Evolutionary conservation across 2,888 invertebrate species (phyloP), one percentile per base, ranked within the genome.

Genomic region (Hololepta plana): DNA sequence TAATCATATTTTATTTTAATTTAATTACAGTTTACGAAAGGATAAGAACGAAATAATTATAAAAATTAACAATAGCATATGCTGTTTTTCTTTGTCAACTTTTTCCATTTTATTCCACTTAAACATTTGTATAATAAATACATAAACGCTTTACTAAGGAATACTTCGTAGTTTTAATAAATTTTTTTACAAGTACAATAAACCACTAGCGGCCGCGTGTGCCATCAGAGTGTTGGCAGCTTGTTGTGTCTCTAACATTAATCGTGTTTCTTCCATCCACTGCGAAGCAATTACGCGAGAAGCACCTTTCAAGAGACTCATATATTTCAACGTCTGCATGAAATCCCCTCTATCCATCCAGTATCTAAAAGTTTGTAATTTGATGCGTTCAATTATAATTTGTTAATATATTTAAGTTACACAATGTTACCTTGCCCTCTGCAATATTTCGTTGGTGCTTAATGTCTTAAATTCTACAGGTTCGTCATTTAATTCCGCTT

Each of bases 291-390:
- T 72, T 27, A 68, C 66, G 3, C 79, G 64, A 0, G 96, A 72
- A 16, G 90, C 90, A n/a, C 95, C 95, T 42, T 73, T 62, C 32
- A 96, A 58, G 13, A 88, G 66, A 46, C 77, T 79, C 62, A 87
- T 79, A 54, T 88, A 91, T 29, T 74, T 71, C 6, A 95, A 56
- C 1, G 91, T 81, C 51, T 73, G 70, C 27, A 75, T 71, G 37
- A 95, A 63, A 47, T 95, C 80, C n/a, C 84, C 87, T 28, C 75
- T 69, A 38, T 90, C 79, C 30, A 95, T 52, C 69, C 77, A 88
- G 50, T 79, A 84, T 47, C 84, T 84, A 47, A 2, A 42, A 46
- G 8, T 17, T 17, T 17, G 6, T n/a, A n/a, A n/a, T n/a, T n/a
- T n/a, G n/a, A 32, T 20, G 26, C 27, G 10, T 17, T n/a, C 17